Conservation (phyloP, 37 sponge, comb jelly and placozoan genomes). For the Tethya wilhelma region DNA sequence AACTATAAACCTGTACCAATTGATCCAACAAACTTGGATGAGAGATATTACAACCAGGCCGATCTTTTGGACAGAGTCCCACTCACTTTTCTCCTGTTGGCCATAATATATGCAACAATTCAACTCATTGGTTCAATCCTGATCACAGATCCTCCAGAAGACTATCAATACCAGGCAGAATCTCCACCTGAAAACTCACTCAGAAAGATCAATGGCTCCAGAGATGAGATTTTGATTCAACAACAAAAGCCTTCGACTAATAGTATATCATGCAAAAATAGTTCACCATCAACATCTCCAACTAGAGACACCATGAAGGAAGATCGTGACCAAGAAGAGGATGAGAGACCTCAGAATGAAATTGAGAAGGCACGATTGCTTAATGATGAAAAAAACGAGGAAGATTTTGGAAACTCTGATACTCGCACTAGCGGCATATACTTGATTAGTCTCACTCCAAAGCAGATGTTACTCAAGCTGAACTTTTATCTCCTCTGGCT, state of each 20-base stretch:
- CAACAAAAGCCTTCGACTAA: too few relatives aligned
- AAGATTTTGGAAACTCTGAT: neutral
- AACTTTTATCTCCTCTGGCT: constrained; percentile 84
- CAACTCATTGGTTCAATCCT: constrained; percentile 65
- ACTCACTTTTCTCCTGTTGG: constrained; percentile 72
- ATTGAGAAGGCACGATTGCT: neutral
- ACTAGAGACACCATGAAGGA: neutral
- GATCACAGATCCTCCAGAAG: constrained; percentile 53
- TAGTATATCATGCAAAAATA: neutral
- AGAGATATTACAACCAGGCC: constrained; percentile 34
- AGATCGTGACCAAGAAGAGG: neutral
- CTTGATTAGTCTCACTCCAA: constrained; percentile 45
- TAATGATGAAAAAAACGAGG: neutral
- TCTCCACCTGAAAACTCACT: too few relatives aligned
- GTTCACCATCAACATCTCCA: neutral
- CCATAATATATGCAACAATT: constrained; percentile 45
- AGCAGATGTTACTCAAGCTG: constrained; percentile 40
- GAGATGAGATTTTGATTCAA: too few relatives aligned
- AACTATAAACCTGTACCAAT: constrained; percentile 1
- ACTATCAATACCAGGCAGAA: too few relatives aligned
- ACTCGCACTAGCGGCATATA: neutral
- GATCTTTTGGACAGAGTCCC: constrained; percentile 70
- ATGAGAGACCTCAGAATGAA: neutral
- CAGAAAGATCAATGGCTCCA: too few relatives aligned
- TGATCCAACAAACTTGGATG: neutral